phyloP scores from a whole-genome alignment of 2,113 vertebrate genomes.

The Prunella himalayana region DNA sequence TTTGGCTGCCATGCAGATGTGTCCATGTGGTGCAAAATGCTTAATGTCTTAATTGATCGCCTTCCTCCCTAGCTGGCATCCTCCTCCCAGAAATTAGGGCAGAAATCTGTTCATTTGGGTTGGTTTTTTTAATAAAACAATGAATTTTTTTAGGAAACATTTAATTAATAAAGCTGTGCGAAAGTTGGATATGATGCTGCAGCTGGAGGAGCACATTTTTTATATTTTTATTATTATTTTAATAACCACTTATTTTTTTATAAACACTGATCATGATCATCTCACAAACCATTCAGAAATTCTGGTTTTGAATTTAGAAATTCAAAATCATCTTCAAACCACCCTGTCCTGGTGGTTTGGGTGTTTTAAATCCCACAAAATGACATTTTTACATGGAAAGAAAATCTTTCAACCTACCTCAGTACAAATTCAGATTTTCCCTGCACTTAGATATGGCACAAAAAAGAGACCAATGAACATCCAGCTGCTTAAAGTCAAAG shows the following conservation, averaged over 20 bases:
- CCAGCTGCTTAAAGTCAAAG: slow-evolving; percentile 22
- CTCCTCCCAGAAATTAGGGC: not conserved
- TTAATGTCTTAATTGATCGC: slow-evolving; percentile 99
- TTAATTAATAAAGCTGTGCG: not conserved
- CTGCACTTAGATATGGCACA: not conserved
- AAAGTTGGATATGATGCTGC: not conserved
- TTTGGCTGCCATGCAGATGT: slow-evolving; percentile 88
- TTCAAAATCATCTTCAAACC: too few relatives aligned
- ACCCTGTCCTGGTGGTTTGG: accelerated
- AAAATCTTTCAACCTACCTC: slow-evolving; percentile 39
- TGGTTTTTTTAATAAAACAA: not conserved
- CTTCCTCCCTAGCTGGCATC: slow-evolving; percentile 79
- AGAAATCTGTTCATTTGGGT: accelerated
- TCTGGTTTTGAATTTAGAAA: too few relatives aligned
- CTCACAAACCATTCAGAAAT: not conserved
- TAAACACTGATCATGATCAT: not conserved
- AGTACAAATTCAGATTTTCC: slow-evolving; percentile 37
- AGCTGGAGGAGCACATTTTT: not conserved
- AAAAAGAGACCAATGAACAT: not conserved
- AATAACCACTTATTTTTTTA: accelerated
- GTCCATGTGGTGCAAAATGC: slow-evolving; percentile 90
- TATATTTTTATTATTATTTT: not conserved
- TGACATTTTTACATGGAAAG: not conserved
- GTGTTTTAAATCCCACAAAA: not conserved
- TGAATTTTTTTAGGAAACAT: not conserved